Base-by-base conservation (phyloP, 2,113 vertebrate genomes). In the Dromaius novaehollandiae region DNA sequence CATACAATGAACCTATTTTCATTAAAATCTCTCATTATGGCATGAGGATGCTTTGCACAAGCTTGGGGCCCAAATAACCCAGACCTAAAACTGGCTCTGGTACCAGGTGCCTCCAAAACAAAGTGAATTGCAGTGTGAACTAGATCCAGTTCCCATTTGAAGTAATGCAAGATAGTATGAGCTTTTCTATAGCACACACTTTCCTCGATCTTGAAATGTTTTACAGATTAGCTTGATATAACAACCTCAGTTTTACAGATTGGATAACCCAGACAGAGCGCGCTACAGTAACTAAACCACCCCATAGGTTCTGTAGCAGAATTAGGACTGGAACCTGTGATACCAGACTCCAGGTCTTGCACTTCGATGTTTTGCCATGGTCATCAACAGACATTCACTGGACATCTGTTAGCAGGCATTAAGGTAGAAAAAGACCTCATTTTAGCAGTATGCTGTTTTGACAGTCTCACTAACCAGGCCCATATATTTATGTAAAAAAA, bases 361-460 rank as follows among this genome's bases (percentile, higher is more conserved):
- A 8, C 18, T 50, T 15, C 0, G 0, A 12, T 80, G 11, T 82
- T 80, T 28, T n/a, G 61, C n/a, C 20, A 3, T 13, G n/a, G 6
- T 69, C 53, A 26, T 60, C 66, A 83, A 42, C 5, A 42, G 4
- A 5, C 36, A 30, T 60, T 55, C 30, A 42, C 9, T 55, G 13
- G 34, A 20, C 9, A 17, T 65, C 3, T 55, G 15, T 19, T 42
- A 58, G 20, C 26, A 50, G 28, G 13, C 25, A 13, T 66, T 40
- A 42, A 7, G 9, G 19, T 26, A 42, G 9, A 9, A 66, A 66
- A 66, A 42, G 25, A 66, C 25, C 26, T 42, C 4, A 42, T 66
- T 66, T 28, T 42, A 42, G 38, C 24, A 40, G 28, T 22, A 16
- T 42, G n/a, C 40, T 40, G 16, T 66, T 66, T 42, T 66, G 64